Base-by-base conservation (phyloP, 2,888 invertebrate species). In the Exocentrus adspersus region DNA sequence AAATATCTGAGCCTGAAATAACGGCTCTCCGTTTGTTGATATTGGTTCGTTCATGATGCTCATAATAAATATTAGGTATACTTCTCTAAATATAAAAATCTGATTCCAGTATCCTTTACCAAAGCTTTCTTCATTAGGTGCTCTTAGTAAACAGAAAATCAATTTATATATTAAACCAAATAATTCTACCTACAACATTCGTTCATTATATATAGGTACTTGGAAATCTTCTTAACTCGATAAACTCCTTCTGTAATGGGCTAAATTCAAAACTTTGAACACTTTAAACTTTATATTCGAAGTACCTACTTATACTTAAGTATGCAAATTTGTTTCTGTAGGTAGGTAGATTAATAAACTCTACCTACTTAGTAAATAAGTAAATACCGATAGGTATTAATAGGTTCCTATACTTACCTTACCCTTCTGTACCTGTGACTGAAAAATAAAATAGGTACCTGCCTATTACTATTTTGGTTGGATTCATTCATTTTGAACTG, bases 151-250 rank as follows among this genome's bases (percentile, higher is more conserved):
- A 67, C 65, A 69, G 30, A 58, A 65, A 69, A 69, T 69, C 67
- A 67, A 68, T 67, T 67, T n/a, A n/a, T 69, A 57, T 69, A 65
- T 65, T 56, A 65, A 64, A 65, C 64, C 67, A 67, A 69, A 69
- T 69, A 69, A 69, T 62, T 65, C 56, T 17, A 58, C 62, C 62
- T 65, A 67, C 64, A 64, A 63, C 57, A 51, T 61, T 61, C 43
- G 14, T 65, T 67, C 65, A 67, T 69, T n/a, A n/a, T n/a, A n/a
- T n/a, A n/a, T n/a, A n/a, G n/a, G n/a, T 69, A 67, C 64, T 65
- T 67, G 51, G 48, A 56, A 53, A 60, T 64, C 62, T 64, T 45
- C 62, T 59, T 56, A 58, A 60, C 58, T 60, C 45, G 48, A 57
- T 65, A 60, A 65, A 60, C 59, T 45, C 46, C n/a, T 37, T 12